Percentiles rank a stretch among this genome's conserved stretches.
Conservation (phyloP, 1,140 invertebrate genomes). For the Trinorchestia longiramus region DNA sequence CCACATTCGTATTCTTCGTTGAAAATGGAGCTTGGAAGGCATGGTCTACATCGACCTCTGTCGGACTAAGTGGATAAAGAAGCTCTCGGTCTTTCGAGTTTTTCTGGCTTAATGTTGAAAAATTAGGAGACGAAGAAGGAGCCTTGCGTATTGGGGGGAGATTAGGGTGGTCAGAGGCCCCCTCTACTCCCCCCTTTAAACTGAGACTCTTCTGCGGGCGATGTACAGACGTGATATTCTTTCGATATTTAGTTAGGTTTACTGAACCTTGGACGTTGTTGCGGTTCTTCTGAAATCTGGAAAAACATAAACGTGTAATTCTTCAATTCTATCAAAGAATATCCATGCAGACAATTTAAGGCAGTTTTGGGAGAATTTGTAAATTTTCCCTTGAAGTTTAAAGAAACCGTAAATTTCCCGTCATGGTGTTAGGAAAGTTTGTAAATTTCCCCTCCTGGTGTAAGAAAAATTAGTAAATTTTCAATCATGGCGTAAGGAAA, state of each 20-base stretch:
- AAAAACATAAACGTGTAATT: neutral
- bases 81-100: neutral
- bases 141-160: slow-evolving; percentile 21
- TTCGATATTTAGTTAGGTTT: neutral
- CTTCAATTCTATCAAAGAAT: neutral
- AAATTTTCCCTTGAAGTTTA: no score
- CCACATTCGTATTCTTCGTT: neutral
- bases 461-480: no score
- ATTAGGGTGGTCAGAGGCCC: slow-evolving; percentile 26
- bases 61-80: neutral
- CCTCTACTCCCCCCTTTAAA: slow-evolving; percentile 40
- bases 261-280: neutral
- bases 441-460: no score
- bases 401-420: no score
- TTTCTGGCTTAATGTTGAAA: neutral
- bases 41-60: neutral
- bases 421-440: no score
- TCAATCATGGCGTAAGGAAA: no score
- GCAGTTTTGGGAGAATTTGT: no score
- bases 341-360: no score
- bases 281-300: neutral
- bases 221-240: neutral
- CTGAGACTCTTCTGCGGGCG: neutral
- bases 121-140: neutral
- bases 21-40: neutral